Evolutionary conservation across 92 coral and sea anemone species (phyloP).

Genomic region (Phenganax stokvisi): DNA sequence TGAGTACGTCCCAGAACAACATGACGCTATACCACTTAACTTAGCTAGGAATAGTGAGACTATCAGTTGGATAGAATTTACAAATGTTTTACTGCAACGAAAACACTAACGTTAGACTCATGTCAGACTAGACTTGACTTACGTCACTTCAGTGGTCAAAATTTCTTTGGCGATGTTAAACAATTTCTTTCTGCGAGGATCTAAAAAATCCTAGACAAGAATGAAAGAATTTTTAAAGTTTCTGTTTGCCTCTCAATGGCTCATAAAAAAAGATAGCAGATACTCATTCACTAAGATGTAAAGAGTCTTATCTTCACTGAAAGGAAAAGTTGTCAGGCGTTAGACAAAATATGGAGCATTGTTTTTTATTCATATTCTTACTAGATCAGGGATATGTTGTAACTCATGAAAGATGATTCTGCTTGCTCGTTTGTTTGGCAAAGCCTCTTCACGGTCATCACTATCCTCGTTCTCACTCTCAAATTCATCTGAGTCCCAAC

Average conservation of each 20-base stretch:
- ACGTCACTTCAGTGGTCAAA: constrained; percentile 93
- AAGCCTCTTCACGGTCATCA: background rate
- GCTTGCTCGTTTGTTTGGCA: constrained; percentile 23
- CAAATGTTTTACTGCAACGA: background rate
- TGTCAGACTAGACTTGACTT: constrained; percentile 35
- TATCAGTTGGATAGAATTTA: no score
- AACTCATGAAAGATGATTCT: constrained; percentile 17
- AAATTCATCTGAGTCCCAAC: constrained; percentile 24
- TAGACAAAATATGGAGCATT: no score
- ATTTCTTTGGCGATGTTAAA: constrained; percentile 91
- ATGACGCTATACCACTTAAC: no score
- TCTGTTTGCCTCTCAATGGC: background rate
- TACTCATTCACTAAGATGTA: no score
- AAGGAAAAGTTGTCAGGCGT: no score
- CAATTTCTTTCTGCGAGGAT: constrained; percentile 67
- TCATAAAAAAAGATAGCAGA: background rate
- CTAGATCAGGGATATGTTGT: constrained; percentile 18
- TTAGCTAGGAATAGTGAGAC: no score
- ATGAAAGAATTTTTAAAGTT: background rate
- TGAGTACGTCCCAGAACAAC: no score
- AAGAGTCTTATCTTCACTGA: no score
- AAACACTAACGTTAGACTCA: background rate
- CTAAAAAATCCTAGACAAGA: constrained; percentile 65
- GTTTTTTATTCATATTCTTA: background rate
- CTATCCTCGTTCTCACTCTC: constrained; percentile 30